These are phyloP conservation scores for Brachyhypopomus occidentalis DNA, from an alignment of 2,113 vertebrate genomes.

Conservation along the genomic window DNA sequence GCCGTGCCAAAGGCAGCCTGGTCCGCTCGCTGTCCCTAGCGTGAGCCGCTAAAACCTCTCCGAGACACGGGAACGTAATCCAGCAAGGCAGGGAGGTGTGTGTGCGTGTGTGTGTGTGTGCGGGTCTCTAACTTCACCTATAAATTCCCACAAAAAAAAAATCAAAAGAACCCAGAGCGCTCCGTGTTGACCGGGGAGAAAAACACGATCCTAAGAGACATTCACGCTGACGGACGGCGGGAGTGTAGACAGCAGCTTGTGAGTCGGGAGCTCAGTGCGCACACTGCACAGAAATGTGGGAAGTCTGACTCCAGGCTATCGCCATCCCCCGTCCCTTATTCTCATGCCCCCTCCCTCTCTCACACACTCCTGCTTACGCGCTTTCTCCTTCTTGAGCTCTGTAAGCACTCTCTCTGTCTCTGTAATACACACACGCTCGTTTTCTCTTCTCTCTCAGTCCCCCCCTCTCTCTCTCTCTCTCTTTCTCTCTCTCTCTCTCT, in stretches of 20 bases:
- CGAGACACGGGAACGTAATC: conserved; percentile 42
- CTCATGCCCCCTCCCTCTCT: conserved; percentile 38
- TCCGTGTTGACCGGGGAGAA: conserved; percentile 45
- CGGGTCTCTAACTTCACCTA: conserved; percentile 25
- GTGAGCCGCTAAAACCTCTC: conserved; percentile 54
- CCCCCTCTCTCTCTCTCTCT: conserved; percentile 57
- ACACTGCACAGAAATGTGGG: conserved; percentile 65
- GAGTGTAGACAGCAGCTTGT: conserved; percentile 51
- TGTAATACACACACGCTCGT: conserved; percentile 36
- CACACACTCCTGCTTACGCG: conserved; percentile 50
- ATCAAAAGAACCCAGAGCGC: neutral
- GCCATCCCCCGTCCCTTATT: conserved; percentile 49
- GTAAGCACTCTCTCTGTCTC: conserved; percentile 36
- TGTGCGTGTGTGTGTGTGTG: neutral
- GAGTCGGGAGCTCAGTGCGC: conserved; percentile 65
- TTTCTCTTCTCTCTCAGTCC: conserved; percentile 20
- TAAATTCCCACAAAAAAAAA: neutral
- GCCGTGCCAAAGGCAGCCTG: conserved; percentile 49
- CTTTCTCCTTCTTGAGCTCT: conserved; percentile 60
- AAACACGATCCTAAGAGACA: conserved; percentile 60
- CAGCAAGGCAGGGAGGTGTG: conserved; percentile 34
- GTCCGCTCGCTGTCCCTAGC: conserved; percentile 35
- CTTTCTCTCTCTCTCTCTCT: conserved; percentile 67
- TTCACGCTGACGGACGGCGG: conserved; percentile 53
- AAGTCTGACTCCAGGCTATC: conserved; percentile 63